These are phyloP conservation scores for Carassius auratus DNA, from an alignment of 2,113 vertebrate species.

Conservation along the genomic window DNA sequence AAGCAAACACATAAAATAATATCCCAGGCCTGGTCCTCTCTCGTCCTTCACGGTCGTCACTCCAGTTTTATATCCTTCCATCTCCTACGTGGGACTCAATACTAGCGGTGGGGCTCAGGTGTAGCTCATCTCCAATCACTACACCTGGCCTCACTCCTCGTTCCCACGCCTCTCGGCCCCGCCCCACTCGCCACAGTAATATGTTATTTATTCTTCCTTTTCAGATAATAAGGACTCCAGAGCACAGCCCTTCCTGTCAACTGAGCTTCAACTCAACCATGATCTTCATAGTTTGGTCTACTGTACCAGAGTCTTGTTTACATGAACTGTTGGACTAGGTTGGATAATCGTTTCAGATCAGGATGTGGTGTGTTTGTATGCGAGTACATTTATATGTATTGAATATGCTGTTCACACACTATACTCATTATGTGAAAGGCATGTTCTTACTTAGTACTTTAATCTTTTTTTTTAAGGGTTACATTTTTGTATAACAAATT, in stretches of 20 bases:
- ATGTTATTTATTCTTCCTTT: constrained; percentile 32
- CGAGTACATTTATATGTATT: constrained; percentile 1
- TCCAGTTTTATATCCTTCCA: no score
- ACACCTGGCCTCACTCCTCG: no score
- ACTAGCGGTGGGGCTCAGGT: no score
- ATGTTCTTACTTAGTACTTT: constrained; percentile 58
- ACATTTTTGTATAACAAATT: constrained; percentile 46
- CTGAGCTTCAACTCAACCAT: constrained; percentile 59
- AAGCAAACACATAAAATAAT: no score
- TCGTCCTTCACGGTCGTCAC: no score
- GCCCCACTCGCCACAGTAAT: no score
- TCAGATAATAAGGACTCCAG: constrained; percentile 62
- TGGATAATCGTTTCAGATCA: constrained; percentile 42
- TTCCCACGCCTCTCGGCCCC: no score
- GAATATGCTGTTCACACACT: constrained; percentile 60
- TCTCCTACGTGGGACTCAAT: no score
- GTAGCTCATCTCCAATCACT: no score
- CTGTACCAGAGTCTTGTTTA: constrained; percentile 77
- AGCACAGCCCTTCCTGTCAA: constrained; percentile 44
- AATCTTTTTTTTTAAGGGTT: constrained; percentile 37
- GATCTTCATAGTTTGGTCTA: constrained; percentile 57
- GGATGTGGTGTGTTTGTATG: constrained; percentile 27
- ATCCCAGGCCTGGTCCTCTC: no score
- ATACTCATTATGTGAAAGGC: constrained; percentile 65
- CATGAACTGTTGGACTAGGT: constrained; percentile 70